Evolutionary conservation across 2,113 vertebrate species (phyloP).

Genomic region (Thamnophis sirtalis): DNA sequence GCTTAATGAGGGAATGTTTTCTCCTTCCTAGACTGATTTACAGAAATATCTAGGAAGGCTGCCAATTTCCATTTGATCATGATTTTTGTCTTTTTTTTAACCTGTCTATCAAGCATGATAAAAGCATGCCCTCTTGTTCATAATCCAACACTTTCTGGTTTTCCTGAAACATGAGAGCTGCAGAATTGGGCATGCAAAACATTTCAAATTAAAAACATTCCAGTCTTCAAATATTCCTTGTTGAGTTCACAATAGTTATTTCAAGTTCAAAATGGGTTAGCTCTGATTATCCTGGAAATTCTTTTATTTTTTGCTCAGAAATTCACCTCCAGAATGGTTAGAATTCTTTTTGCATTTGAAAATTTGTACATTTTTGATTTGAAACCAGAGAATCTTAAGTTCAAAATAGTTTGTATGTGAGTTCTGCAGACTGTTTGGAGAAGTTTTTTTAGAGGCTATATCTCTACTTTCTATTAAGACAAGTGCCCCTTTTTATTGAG

Average conservation of each 20-base stretch:
- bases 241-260: not conserved
- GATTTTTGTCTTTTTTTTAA: not conserved
- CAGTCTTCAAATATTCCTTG: not conserved
- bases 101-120: not conserved
- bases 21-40: not conserved
- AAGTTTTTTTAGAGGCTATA: not conserved
- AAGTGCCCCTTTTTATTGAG: not conserved
- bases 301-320: not conserved
- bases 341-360: not conserved
- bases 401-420: not conserved
- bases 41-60: not conserved
- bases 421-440: not conserved
- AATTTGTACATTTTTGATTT: not conserved
- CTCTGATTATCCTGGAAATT: not conserved
- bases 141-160: not conserved
- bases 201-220: not conserved
- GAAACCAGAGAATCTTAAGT: not conserved
- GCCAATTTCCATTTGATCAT: not conserved
- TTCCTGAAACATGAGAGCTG: not conserved
- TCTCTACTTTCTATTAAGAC: not conserved
- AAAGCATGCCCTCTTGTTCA: not conserved
- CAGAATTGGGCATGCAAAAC: not conserved
- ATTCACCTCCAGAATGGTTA: not conserved
- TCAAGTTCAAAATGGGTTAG: not conserved
- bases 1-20: not conserved